Conservation (phyloP, 2,113 vertebrate genomes). For the Apteryx owenii region DNA sequence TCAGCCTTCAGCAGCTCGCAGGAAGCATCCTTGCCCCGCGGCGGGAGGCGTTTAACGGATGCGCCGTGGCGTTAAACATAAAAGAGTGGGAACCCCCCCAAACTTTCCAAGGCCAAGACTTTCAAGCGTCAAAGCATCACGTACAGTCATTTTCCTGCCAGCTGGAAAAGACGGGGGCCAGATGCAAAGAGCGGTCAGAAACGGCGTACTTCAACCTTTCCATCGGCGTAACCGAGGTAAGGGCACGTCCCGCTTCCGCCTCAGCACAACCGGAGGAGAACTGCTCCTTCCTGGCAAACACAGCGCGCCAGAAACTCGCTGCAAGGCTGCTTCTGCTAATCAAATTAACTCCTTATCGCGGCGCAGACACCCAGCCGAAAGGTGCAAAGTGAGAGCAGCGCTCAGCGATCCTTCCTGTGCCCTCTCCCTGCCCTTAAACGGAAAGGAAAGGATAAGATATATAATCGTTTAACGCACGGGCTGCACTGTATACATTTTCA, state of each 20-base stretch:
- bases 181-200: background rate
- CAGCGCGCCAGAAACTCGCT: background rate
- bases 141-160: background rate
- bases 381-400: background rate
- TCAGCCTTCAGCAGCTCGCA: too few relatives aligned
- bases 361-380: background rate
- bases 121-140: background rate
- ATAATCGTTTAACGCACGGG: background rate
- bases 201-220: background rate
- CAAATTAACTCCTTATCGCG: background rate
- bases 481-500: background rate
- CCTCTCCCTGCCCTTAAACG: background rate
- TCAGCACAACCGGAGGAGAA: background rate
- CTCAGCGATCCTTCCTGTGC: background rate
- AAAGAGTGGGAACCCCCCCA: background rate
- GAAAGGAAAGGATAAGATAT: background rate
- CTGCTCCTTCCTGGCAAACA: background rate
- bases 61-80: background rate
- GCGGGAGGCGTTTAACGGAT: too few relatives aligned
- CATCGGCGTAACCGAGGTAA: background rate
- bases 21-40: background rate
- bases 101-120: background rate
- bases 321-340: background rate
- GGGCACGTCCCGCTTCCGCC: background rate
- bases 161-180: background rate